Base-by-base conservation (phyloP, 2,888 invertebrate species). In the Drosophila pegasa region DNA sequence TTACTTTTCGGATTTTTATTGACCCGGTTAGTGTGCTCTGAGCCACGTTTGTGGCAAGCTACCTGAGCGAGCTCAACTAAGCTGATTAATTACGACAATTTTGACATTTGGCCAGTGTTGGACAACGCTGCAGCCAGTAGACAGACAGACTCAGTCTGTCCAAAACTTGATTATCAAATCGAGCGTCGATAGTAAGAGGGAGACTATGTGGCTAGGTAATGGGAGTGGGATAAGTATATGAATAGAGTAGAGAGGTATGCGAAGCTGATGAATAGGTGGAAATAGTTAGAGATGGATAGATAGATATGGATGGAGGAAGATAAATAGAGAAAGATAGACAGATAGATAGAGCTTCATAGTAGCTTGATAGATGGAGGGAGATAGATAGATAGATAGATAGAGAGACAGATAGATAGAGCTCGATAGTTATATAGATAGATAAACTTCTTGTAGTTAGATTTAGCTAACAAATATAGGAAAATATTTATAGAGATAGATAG, bases 51-150 rank as follows among this genome's bases (percentile, higher is more conserved):
- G 47, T 33, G 41, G 16, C 51, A 7, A 16, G 20, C n/a, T 12
- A 48, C 16, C 50, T 33, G 33, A 16, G 33, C 16, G n/a, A 9
- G 10, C 43, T 27, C 8, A 22, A 41, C 63, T 69, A 70, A 84
- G 66, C 60, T 67, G 57, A 81, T 81, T 85, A 81, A 82, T 82
- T 71, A 71, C 41, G 18, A 41, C 48, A 51, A 60, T 71, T 67
- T 66, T 38, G 31, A 25, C 31, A 35, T 51, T 50, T 57, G 47
- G 57, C 50, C 37, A 43, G 52, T 33, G 50, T 38, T 57, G 48
- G 40, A 33, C 37, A 55, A 18, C 16, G 22, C n/a, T 22, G n/a
- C 9, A 33, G 31, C 25, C 22, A 18, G 8, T 27, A 10, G 9
- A 9, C 14, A n/a, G n/a, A n/a, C n/a, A n/a, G n/a, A n/a, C n/a